These are phyloP conservation scores for Crypturellus tataupa DNA, from an alignment of 2,797 vertebrate genomes.

Conservation along the genomic window DNA sequence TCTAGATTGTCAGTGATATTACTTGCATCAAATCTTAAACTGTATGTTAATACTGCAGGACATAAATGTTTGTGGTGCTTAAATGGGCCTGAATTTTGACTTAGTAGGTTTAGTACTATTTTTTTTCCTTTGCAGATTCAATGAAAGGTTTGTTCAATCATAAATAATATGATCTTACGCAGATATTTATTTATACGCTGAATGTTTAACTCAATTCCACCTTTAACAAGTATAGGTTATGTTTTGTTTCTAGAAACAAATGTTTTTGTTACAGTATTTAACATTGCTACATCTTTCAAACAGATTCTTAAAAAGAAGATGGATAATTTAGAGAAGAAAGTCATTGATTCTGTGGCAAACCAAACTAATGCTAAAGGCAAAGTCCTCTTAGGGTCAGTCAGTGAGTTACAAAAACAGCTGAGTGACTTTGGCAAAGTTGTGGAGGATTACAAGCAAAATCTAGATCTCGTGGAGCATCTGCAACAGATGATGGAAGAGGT, in stretches of 20 bases:
- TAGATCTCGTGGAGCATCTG: slow-evolving; percentile 87
- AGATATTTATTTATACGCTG: background rate
- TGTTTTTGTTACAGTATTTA: background rate
- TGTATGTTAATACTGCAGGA: background rate
- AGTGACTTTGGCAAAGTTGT: slow-evolving; percentile 85
- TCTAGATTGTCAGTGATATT: background rate
- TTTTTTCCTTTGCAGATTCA: background rate
- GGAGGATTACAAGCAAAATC: slow-evolving; percentile 87
- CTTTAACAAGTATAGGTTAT: background rate
- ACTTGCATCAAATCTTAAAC: background rate
- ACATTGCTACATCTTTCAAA: background rate
- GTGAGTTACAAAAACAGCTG: slow-evolving; percentile 88
- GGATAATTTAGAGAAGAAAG: slow-evolving; percentile 79
- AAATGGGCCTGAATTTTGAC: background rate
- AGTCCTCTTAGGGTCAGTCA: slow-evolving; percentile 79
- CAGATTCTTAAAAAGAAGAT: slow-evolving; percentile 88
- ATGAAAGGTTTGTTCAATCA: background rate
- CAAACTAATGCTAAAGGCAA: slow-evolving; percentile 74
- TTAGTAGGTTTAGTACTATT: background rate
- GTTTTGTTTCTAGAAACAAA: background rate
- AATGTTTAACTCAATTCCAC: background rate
- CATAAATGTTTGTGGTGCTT: background rate
- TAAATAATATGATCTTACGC: background rate
- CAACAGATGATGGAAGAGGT: slow-evolving; percentile 93
- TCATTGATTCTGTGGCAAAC: slow-evolving; percentile 73